phyloP scores from a whole-genome alignment of 2,797 vertebrate genomes.

The Tadarida brasiliensis region DNA sequence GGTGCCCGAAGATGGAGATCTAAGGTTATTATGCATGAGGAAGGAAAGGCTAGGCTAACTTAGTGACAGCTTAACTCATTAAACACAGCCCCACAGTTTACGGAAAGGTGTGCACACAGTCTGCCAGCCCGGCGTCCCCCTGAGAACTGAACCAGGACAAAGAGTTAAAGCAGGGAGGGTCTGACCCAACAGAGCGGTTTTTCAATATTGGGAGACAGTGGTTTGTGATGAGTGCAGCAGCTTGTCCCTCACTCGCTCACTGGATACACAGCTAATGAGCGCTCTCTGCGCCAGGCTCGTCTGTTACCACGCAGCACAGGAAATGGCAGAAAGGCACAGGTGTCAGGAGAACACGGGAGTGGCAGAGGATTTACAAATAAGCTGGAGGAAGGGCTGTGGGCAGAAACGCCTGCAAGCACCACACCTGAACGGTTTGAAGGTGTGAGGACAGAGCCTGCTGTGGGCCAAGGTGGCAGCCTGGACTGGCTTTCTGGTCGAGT shows the following conservation, averaged over 20 bases:
- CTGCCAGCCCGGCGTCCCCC: background rate
- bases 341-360: background rate
- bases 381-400: background rate
- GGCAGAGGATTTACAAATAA: background rate
- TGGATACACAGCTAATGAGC: background rate
- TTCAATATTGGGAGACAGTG: background rate
- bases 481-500: background rate
- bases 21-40: background rate
- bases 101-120: background rate
- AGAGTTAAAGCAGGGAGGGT: background rate
- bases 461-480: accelerated
- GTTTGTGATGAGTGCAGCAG: background rate
- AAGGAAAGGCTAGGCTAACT: background rate
- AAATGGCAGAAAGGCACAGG: background rate
- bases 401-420: background rate
- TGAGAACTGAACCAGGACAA: background rate
- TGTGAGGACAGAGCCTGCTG: background rate
- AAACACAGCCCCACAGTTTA: background rate
- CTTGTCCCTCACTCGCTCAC: background rate
- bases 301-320: background rate
- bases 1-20: background rate
- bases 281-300: background rate
- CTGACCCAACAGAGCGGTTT: background rate
- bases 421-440: accelerated
- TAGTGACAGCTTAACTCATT: background rate